Conservation (phyloP, 2,797 vertebrate genomes). For the Carcharodon carcharias region DNA sequence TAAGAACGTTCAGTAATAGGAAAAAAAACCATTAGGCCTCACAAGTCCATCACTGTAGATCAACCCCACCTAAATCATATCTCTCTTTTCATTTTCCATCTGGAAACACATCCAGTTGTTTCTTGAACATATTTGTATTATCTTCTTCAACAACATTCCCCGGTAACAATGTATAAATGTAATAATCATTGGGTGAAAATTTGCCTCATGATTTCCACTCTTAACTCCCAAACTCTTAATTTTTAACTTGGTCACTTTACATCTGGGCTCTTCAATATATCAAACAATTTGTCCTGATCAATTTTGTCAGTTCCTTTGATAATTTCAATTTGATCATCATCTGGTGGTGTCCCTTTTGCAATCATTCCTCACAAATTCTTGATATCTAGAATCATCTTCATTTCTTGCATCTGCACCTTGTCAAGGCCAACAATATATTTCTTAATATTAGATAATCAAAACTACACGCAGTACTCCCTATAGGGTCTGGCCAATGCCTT, state of each 20-base stretch:
- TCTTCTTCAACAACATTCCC: background rate
- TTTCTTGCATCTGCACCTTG: background rate
- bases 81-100: background rate
- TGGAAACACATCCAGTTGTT: background rate
- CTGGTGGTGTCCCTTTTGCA: background rate
- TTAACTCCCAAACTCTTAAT: background rate
- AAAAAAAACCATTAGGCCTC: background rate
- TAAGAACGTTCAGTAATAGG: conserved; percentile 14
- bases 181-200: background rate
- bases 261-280: background rate
- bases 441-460: background rate
- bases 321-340: background rate
- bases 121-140: background rate
- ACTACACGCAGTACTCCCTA: background rate
- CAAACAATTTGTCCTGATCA: background rate
- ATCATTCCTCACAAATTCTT: background rate
- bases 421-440: background rate
- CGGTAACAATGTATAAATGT: background rate
- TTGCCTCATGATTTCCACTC: background rate
- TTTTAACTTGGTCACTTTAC: background rate
- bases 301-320: background rate
- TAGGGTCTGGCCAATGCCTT: background rate
- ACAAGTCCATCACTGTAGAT: background rate
- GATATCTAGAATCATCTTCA: background rate
- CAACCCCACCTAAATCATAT: background rate